Conservation (phyloP, 2,888 invertebrate genomes). For the Petrolisthes manimaculis region DNA sequence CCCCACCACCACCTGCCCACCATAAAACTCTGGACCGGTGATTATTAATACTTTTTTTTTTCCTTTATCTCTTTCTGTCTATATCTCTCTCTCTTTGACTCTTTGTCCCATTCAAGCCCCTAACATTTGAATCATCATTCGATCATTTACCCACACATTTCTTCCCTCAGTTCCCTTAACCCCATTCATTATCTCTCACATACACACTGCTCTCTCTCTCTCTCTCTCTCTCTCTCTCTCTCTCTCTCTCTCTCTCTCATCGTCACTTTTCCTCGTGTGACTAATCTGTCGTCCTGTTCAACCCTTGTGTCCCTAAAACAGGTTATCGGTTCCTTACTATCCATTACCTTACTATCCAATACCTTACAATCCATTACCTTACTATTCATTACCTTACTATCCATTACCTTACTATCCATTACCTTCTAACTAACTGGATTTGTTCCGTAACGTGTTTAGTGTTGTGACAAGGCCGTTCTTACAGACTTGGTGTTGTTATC, state of each 20-base stretch:
- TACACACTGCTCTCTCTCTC: not conserved
- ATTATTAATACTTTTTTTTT: not conserved
- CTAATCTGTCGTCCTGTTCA: not conserved
- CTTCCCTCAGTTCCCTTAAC: not conserved
- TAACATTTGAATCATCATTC: not conserved
- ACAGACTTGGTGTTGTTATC: too few relatives aligned
- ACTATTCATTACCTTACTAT: not conserved
- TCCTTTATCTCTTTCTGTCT: not conserved
- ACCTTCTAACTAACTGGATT: not conserved
- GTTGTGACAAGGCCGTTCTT: too few relatives aligned
- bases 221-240: not conserved
- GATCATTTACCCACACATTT: not conserved
- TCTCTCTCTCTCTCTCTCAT: not conserved
- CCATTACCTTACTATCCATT: not conserved
- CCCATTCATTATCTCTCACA: not conserved
- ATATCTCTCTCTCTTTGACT: not conserved
- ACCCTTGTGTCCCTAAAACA: too few relatives aligned
- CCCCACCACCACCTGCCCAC: not conserved
- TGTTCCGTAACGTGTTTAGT: too few relatives aligned
- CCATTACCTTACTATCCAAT: not conserved
- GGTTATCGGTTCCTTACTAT: not conserved
- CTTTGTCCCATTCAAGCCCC: not conserved
- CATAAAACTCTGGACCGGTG: not conserved
- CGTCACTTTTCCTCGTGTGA: not conserved
- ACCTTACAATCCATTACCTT: not conserved